A percentile compares a stretch with the other conserved stretches of the same genome.
phyloP scores from a whole-genome alignment of 2,113 vertebrate species.

The Melanerpes formicivorus region DNA sequence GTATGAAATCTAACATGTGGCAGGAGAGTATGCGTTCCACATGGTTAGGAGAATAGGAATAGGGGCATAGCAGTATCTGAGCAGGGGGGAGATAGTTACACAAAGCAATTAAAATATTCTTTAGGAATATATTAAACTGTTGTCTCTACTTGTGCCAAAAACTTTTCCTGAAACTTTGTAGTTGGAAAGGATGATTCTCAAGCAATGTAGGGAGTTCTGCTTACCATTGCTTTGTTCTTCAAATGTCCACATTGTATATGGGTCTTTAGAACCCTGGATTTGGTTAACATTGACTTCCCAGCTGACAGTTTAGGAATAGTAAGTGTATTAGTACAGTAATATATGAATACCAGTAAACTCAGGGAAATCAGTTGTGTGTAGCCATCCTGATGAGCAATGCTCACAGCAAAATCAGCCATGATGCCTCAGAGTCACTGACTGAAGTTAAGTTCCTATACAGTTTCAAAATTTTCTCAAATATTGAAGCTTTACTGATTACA shows the following conservation, averaged over 20 bases:
- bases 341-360: not conserved
- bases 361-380: not conserved
- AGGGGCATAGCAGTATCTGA: not conserved
- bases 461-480: not conserved
- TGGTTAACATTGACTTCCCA: not conserved
- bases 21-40: conserved; percentile 45
- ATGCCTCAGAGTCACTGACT: not conserved
- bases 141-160: conserved; percentile 5
- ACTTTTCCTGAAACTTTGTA: not conserved
- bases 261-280: not conserved
- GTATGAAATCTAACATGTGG: conserved; percentile 59
- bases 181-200: not conserved
- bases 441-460: not conserved
- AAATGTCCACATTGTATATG: not conserved
- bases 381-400: not conserved
- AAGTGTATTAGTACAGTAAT: not conserved
- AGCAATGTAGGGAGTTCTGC: not conserved
- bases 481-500: not conserved
- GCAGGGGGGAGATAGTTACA: not conserved
- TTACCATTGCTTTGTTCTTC: not conserved
- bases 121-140: not conserved
- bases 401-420: not conserved
- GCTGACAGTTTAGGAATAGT: not conserved
- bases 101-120: not conserved
- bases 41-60: conserved; percentile 32